Evolutionary conservation across 2,113 vertebrate genomes (phyloP), one percentile per base, ranked within the genome.

Genomic region (Apteryx owenii): DNA sequence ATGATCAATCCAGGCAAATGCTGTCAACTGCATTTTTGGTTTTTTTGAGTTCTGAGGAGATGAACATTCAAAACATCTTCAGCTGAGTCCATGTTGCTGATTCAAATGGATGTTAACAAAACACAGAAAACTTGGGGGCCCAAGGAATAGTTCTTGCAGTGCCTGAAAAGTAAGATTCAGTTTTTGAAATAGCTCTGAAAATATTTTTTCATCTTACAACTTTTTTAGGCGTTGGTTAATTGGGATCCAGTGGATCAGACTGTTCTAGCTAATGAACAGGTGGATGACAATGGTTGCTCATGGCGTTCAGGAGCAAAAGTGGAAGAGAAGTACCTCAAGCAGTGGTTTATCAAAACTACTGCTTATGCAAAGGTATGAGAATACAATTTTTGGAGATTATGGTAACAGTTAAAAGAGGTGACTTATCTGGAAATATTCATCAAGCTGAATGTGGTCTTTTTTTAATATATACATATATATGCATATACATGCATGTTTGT

Each of bases 331-430:
- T 98, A 99, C 85, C 99, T 99, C 96, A 99, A 95, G 79, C 99
- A 99, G 87, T 99, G 99, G 99, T 99, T 99, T 95, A 99, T 99
- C 94, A 99, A 98, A 97, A 99, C 99, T 10, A 99, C 99, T 64
- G 98, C 98, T 40, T 99, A 99, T 84, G 99, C 99, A 85, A 99
- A 99, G 99, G 99, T 99, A 97, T 81, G 97, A 97, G 72, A 97
- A 69, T 71, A 18, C 5, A 33, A 36, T 18, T 19, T 48, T 77
- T 40, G 44, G 16, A 53, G 56, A 26, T 76, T 36, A 6, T 18
- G 31, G 3, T 56, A 44, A 4, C 58, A 28, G 33, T 70, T 73
- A 25, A 40, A 42, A 79, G 29, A 73, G 13, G 17, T 12, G 4
- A 80, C 25, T 77, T 78, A 11, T n/a, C 10, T 42, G 87, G 56